These are phyloP conservation scores for Tichodroma muraria DNA, from an alignment of 2,113 vertebrate genomes.

Conservation along the genomic window DNA sequence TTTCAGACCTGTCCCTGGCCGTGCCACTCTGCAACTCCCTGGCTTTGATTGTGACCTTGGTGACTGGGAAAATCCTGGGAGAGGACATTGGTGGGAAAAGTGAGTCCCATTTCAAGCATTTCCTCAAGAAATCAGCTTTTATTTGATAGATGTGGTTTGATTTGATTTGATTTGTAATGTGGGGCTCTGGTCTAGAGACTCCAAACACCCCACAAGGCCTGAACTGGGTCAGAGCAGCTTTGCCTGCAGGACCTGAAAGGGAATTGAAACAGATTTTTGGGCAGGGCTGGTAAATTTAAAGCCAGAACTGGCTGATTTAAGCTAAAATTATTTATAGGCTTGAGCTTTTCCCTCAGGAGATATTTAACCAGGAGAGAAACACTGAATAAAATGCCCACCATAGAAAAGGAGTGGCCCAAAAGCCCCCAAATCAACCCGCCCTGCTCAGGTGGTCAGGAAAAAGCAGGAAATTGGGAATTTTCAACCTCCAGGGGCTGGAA, in stretches of 20 bases:
- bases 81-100: slow-evolving; percentile 89
- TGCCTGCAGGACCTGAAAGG: neutral
- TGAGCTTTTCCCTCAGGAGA: neutral
- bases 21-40: slow-evolving; percentile 93
- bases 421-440: neutral
- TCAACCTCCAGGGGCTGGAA: fast-evolving
- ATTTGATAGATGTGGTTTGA: fast-evolving
- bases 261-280: neutral
- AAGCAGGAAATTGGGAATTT: neutral
- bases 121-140: neutral
- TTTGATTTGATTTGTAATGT: neutral
- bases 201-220: neutral
- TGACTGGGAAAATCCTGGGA: slow-evolving; percentile 87
- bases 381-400: fast-evolving
- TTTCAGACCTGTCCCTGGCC: slow-evolving; percentile 86
- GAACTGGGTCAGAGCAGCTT: neutral
- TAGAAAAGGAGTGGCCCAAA: neutral
- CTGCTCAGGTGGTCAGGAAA: neutral
- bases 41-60: slow-evolving; percentile 83
- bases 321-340: neutral
- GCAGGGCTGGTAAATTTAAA: neutral
- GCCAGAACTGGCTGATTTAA: neutral
- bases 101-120: slow-evolving; percentile 57
- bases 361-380: too few relatives aligned
- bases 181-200: neutral